phyloP scores from a whole-genome alignment of 2,113 vertebrate species.

The Epinephelus lanceolatus region DNA sequence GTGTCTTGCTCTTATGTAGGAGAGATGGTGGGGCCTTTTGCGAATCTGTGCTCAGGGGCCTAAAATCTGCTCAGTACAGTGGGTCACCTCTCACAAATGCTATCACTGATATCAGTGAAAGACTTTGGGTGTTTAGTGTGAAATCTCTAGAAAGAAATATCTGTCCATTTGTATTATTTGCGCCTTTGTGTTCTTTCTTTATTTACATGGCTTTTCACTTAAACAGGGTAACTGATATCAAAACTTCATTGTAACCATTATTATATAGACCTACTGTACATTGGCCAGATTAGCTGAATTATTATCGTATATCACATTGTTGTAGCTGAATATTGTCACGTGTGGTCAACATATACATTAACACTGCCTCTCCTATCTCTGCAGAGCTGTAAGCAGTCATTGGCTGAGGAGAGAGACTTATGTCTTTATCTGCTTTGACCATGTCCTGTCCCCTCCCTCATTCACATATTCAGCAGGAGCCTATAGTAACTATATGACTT shows the following conservation, averaged over 20 bases:
- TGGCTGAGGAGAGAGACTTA: conserved; percentile 27
- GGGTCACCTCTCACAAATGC: not conserved
- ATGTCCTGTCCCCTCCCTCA: conserved; percentile 60
- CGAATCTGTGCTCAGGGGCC: too few species aligned
- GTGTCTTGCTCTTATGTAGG: too few species aligned
- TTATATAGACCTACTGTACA: not conserved
- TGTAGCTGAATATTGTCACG: conserved; percentile 15
- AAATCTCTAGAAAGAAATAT: not conserved
- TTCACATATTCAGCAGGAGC: not conserved
- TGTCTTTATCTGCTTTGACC: conserved; percentile 63
- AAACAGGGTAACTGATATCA: not conserved
- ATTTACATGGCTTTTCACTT: not conserved
- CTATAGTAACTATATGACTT: not conserved
- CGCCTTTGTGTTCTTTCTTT: not conserved
- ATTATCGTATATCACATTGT: not conserved
- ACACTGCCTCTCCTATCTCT: conserved; percentile 8
- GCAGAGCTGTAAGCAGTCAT: conserved; percentile 1
- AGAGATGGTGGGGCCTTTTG: too few species aligned
- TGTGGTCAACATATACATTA: conserved; percentile 17
- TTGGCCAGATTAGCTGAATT: not conserved
- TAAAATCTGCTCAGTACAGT: too few species aligned
- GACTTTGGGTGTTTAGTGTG: not conserved
- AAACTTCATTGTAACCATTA: not conserved
- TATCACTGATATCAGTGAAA: not conserved
- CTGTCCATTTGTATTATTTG: not conserved